Base-by-base conservation (phyloP, 35 echinoderm and acorn worm genomes). In the Stichopus chloronotus region DNA sequence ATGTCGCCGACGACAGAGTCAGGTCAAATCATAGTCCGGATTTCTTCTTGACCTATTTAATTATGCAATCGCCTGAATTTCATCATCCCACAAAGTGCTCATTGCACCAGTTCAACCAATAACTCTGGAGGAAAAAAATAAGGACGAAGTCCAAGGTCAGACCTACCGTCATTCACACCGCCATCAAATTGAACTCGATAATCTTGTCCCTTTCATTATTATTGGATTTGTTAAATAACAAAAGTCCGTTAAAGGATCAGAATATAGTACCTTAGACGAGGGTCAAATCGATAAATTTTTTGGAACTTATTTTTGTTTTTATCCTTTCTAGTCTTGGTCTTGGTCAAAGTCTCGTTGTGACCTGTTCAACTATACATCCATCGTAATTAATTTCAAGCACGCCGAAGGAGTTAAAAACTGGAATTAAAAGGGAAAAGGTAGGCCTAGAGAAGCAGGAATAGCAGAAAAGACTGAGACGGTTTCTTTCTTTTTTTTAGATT, bases 191-290 rank as follows among this genome's bases (percentile, higher is more conserved):
- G 61, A 65, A 19, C 11, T 65, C 61, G 61, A 19, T 65, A 65
- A 65, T 65, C 61, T 65, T 65, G 61, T 19, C 19, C 19, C 19
- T 19, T 65, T 65, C 61, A 65, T 8, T 65, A 65, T 65, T 65
- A 65, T 65, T 65, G 61, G 61, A 65, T 65, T 65, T 65, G 61
- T 65, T 43, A 65, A 65, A 65, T 65, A 65, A 65, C 61, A 65
- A 65, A 43, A 65, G 61, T 65, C 61, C 61, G 19, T 65, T 65
- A 65, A 65, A 65, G 61, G 61, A 14, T 65, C 61, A 14, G 30
- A 43, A 65, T 65, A 65, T 65, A 65, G 11, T 65, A 65, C 11
- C 61, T 65, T 14, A 65, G 61, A 65, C 61, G 19, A 43, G 30
- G 61, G 61, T 65, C 61, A 65, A 65, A 65, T 65, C 61, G 61